phyloP scores from a whole-genome alignment of 2,888 invertebrate genomes.

The Caenorhabditis sinica region DNA sequence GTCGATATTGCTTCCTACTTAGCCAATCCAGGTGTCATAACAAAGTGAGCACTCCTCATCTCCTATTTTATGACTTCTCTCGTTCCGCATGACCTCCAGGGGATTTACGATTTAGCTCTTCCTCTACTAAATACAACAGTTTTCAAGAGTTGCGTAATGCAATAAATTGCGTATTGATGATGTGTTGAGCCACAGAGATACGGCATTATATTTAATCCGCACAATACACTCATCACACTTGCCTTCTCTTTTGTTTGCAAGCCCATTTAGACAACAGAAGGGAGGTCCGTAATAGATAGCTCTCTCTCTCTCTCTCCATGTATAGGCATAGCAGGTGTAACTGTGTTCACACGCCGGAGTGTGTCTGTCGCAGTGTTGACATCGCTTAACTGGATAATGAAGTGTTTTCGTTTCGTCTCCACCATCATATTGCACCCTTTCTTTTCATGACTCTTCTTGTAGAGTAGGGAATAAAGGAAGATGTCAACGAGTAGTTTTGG shows the following conservation, averaged over 20 bases:
- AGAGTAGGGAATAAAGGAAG: constrained; percentile 22
- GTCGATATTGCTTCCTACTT: background rate
- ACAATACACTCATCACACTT: constrained; percentile 30
- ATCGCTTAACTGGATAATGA: constrained; percentile 67
- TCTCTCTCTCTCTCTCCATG: background rate
- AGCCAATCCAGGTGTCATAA: constrained; percentile 51
- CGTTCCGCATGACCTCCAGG: constrained; percentile 15
- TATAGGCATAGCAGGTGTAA: constrained; percentile 56
- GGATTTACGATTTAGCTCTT: constrained; percentile 36
- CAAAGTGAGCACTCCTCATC: constrained; percentile 37
- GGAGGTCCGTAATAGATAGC: constrained; percentile 58
- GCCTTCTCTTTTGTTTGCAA: constrained; percentile 57
- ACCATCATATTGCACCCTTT: constrained; percentile 1
- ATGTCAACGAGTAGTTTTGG: constrained; percentile 52
- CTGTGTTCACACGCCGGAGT: constrained; percentile 58
- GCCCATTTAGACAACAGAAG: constrained; percentile 39
- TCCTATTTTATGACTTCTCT: constrained; percentile 24
- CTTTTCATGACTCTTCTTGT: constrained; percentile 8
- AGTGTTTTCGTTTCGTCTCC: constrained; percentile 48
- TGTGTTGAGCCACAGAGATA: constrained; percentile 28
- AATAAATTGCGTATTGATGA: constrained; percentile 55
- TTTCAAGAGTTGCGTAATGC: constrained; percentile 37
- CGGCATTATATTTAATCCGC: constrained; percentile 34
- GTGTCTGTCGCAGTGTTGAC: constrained; percentile 41
- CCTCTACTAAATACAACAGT: background rate